Percentiles rank a stretch among this genome's conserved stretches.
These are phyloP conservation scores for Papilio polyxenes DNA, from an alignment of 1,140 invertebrate species.

Conservation along the genomic window DNA sequence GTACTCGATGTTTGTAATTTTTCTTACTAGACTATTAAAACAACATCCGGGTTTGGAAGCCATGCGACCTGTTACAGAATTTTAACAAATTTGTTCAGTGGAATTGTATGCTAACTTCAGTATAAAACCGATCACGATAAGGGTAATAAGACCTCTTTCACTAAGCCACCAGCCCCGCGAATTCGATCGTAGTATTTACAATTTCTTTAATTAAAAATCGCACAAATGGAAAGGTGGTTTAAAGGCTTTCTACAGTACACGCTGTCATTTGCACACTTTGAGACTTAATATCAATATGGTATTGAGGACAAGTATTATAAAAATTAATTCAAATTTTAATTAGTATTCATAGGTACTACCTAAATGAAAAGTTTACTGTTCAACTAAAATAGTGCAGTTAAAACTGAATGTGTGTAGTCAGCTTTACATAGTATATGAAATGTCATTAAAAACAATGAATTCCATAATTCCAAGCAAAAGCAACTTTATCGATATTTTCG, in stretches of 20 bases:
- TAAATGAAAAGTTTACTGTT: too few relatives aligned
- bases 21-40: constrained; percentile 14
- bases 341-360: too few relatives aligned
- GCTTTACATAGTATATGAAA: not conserved
- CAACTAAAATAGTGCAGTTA: too few relatives aligned
- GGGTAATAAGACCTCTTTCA: not conserved
- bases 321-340: too few relatives aligned
- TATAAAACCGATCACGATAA: not conserved
- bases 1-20: constrained; percentile 6
- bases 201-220: not conserved
- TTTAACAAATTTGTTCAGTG: not conserved
- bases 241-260: too few relatives aligned
- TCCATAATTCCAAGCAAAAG: not conserved
- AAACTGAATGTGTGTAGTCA: too few relatives aligned
- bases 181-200: not conserved
- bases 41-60: not conserved
- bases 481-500: not conserved
- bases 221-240: not conserved
- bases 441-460: not conserved
- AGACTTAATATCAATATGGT: too few relatives aligned
- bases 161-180: not conserved
- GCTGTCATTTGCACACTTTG: too few relatives aligned
- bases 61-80: not conserved
- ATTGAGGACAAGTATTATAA: too few relatives aligned
- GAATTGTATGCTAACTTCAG: not conserved